Evolutionary conservation across 2,888 invertebrate genomes (phyloP).

Genomic region (Dicranocentrus wangi): DNA sequence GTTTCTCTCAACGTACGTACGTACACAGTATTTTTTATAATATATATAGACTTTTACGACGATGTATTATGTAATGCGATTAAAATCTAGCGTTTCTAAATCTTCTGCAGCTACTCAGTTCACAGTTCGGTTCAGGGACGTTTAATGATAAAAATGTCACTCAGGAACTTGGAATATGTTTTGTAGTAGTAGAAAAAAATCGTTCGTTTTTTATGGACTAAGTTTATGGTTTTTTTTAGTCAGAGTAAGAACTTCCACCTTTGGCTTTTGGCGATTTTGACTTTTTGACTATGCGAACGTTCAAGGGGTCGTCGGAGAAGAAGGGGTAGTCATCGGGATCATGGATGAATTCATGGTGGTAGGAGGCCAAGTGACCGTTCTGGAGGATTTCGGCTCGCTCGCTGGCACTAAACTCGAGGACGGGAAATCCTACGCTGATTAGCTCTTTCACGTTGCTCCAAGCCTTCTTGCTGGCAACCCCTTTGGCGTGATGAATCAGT

Average conservation of each 20-base stretch:
- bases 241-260: conserved; percentile 3
- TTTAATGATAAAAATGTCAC: conserved; percentile 59
- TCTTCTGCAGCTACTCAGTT: conserved; percentile 64
- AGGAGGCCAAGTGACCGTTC: conserved; percentile 86
- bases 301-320: conserved; percentile 95
- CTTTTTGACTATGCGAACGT: conserved; percentile 87
- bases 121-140: conserved; percentile 67
- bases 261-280: conserved; percentile 58
- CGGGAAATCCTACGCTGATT: conserved; percentile 84
- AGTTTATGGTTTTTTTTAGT: conserved; percentile 20
- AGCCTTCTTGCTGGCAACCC: conserved; percentile 89
- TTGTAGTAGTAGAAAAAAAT: conserved; percentile 33
- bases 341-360: conserved; percentile 93
- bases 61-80: conserved; percentile 9
- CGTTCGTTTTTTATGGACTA: neutral
- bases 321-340: conserved; percentile 92
- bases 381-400: conserved; percentile 93
- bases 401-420: conserved; percentile 87
- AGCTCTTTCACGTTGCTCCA: conserved; percentile 95
- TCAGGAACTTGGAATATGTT: conserved; percentile 44
- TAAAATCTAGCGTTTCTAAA: conserved; percentile 25
- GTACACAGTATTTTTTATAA: conserved; percentile 1
- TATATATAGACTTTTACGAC: conserved; percentile 15
- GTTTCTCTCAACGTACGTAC: too few species aligned
- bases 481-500: conserved; percentile 90